Percentiles rank a stretch among this genome's conserved stretches.
These are phyloP conservation scores for Colius striatus DNA, from an alignment of 2,113 vertebrate genomes.

Conservation along the genomic window DNA sequence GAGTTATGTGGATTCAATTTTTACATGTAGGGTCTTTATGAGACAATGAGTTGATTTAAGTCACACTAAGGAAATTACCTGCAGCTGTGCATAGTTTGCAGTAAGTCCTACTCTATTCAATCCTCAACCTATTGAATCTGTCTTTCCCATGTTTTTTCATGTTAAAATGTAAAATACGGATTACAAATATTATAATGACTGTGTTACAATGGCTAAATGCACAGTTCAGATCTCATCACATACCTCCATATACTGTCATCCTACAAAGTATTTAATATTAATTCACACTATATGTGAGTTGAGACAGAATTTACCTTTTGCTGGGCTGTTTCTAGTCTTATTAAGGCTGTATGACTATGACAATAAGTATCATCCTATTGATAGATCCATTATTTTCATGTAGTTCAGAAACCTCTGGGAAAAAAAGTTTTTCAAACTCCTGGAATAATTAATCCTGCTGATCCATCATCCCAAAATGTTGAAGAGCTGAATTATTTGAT, in stretches of 20 bases:
- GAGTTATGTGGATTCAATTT: neutral
- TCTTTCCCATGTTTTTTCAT: neutral
- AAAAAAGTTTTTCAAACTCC: neutral
- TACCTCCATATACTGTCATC: neutral
- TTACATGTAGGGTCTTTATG: neutral
- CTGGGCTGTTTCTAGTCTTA: neutral
- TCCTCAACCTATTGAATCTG: neutral
- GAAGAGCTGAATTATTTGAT: neutral
- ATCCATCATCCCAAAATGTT: neutral
- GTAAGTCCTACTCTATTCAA: neutral
- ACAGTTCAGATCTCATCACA: neutral
- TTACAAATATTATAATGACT: neutral
- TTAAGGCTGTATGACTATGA: neutral
- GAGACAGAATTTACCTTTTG: neutral
- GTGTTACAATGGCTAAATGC: neutral
- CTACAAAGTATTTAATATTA: neutral
- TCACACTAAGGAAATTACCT: neutral
- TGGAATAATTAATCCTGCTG: neutral
- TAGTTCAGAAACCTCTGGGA: neutral
- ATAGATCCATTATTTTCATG: neutral
- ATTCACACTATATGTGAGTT: neutral
- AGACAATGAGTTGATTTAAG: neutral
- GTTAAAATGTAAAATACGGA: neutral
- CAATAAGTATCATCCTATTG: neutral
- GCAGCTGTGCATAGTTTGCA: neutral